These are phyloP conservation scores for Ahaetulla prasina DNA, from an alignment of 2,113 vertebrate genomes.

Conservation along the genomic window DNA sequence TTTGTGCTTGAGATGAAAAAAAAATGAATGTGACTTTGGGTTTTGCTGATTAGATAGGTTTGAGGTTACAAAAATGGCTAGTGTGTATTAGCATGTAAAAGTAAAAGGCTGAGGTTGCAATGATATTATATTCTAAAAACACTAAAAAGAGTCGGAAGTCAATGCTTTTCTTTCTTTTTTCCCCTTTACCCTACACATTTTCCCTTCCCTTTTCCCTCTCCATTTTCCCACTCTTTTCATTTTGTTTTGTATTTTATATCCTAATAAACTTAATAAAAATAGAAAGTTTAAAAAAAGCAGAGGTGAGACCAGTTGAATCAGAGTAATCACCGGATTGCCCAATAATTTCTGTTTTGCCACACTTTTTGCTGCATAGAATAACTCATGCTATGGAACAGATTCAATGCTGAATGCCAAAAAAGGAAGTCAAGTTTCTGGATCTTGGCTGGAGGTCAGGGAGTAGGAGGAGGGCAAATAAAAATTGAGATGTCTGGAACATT, in stretches of 20 bases:
- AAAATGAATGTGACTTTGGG: neutral
- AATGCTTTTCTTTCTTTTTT: neutral
- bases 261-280: neutral
- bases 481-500: neutral
- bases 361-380: neutral
- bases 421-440: neutral
- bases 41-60: neutral
- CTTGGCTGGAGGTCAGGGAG: neutral
- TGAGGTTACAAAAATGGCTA: neutral
- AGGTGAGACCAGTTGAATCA: neutral
- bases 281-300: neutral
- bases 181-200: neutral
- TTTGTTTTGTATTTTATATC: neutral
- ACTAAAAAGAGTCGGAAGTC: neutral
- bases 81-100: neutral
- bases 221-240: neutral
- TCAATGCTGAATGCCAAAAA: neutral
- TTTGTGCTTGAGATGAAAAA: too few species aligned
- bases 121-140: neutral
- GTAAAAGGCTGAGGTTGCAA: neutral
- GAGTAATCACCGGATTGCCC: neutral
- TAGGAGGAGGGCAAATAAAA: neutral
- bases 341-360: neutral
- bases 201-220: neutral
- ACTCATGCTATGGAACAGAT: neutral